phyloP scores from a whole-genome alignment of 2,113 vertebrate species.

The Coptodon rendalli region DNA sequence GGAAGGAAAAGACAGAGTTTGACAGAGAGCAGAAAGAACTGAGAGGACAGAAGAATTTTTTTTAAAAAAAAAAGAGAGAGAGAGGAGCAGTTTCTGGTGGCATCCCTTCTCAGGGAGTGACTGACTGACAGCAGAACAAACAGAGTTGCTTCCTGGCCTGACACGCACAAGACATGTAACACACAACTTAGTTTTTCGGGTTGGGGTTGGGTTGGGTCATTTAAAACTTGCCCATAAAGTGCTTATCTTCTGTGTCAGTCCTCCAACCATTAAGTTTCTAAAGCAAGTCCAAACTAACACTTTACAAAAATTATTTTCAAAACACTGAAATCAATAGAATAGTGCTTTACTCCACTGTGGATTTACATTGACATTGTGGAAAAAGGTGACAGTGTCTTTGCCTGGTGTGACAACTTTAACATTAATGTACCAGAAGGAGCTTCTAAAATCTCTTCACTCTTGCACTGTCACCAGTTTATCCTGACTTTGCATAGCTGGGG shows the following conservation, averaged over 20 bases:
- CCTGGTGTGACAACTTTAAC: not conserved
- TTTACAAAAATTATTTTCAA: not conserved
- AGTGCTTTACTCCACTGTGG: not conserved
- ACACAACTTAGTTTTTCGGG: not conserved
- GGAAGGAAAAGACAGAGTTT: not conserved
- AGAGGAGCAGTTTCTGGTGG: not conserved
- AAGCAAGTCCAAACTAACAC: not conserved
- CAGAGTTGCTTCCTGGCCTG: not conserved
- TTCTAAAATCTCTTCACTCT: not conserved
- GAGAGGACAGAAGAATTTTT: not conserved
- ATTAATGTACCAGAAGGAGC: not conserved
- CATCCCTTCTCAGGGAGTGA: slow-evolving; percentile 14
- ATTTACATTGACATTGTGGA: not conserved
- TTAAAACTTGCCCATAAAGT: rapidly evolving
- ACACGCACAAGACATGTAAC: not conserved
- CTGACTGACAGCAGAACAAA: slow-evolving; percentile 5
- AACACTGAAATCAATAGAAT: not conserved
- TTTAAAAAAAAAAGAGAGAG: not conserved
- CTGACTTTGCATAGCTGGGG: not conserved
- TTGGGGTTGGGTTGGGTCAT: not conserved
- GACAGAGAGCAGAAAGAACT: not conserved
- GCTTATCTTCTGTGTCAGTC: not conserved
- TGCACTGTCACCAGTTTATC: not conserved
- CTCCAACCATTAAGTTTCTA: not conserved
- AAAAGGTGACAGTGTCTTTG: rapidly evolving